Percentiles rank a stretch among this genome's conserved stretches.
Conservation (phyloP, 2,113 vertebrate species). For the Camelus dromedarius region DNA sequence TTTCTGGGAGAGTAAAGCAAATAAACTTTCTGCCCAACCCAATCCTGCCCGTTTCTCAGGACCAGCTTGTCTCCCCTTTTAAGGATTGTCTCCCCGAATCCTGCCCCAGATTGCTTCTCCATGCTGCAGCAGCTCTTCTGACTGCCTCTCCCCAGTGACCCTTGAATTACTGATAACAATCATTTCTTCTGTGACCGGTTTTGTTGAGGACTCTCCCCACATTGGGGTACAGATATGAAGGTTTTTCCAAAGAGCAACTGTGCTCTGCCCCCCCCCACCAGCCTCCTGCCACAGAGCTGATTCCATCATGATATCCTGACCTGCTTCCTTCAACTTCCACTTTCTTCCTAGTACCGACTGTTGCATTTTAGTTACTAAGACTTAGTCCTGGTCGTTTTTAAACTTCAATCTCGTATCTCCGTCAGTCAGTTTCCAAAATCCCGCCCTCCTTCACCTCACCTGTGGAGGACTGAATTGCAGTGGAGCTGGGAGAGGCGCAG, state of each 20-base stretch:
- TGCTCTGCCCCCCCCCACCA: neutral
- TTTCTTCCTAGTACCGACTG: neutral
- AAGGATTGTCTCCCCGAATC: neutral
- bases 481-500: neutral
- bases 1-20: neutral
- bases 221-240: neutral
- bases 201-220: neutral
- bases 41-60: no score
- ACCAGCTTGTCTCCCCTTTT: neutral
- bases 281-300: neutral
- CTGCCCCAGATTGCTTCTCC: no score
- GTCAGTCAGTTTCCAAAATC: neutral
- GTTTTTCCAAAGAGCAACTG: neutral
- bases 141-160: neutral
- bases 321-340: neutral
- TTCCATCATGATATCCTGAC: neutral
- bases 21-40: neutral
- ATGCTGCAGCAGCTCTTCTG: neutral
- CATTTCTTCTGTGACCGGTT: neutral
- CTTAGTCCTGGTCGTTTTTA: neutral
- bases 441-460: neutral
- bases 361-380: neutral
- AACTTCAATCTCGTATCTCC: neutral
- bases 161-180: neutral
- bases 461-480: neutral